phyloP scores from a whole-genome alignment of 2,797 vertebrate species.

The Hipposideros larvatus region DNA sequence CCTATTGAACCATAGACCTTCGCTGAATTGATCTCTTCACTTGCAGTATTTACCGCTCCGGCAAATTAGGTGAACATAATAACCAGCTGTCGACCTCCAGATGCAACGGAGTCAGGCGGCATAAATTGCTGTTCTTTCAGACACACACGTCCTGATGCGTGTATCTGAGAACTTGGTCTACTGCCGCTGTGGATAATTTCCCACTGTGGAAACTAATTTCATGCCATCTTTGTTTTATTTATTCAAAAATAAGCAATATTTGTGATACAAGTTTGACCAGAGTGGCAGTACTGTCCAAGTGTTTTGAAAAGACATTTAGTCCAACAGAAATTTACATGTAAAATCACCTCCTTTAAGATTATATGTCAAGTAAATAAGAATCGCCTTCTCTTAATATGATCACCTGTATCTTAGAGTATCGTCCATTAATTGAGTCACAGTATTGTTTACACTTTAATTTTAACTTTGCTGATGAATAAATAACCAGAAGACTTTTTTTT shows the following conservation, averaged over 20 bases:
- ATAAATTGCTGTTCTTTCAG: conserved; percentile 81
- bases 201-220: conserved; percentile 85
- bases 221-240: conserved; percentile 85
- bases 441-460: not conserved
- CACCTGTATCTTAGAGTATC: not conserved
- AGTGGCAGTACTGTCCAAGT: not conserved
- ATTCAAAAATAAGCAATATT: conserved; percentile 78
- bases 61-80: conserved; percentile 88
- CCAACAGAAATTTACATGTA: conserved; percentile 17
- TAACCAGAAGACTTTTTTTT: not conserved
- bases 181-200: conserved; percentile 83
- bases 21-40: conserved; percentile 83
- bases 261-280: conserved; percentile 58
- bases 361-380: not conserved
- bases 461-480: not conserved
- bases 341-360: not conserved
- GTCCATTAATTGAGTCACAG: not conserved
- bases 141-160: conserved; percentile 49
- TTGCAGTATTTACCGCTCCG: conserved; percentile 83
- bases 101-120: conserved; percentile 80
- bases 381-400: not conserved
- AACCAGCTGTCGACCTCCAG: conserved; percentile 87
- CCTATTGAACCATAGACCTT: conserved; percentile 84
- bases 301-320: not conserved
- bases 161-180: conserved; percentile 67